Conservation (phyloP, 1,140 invertebrate species). For the Zophobas atratus region DNA sequence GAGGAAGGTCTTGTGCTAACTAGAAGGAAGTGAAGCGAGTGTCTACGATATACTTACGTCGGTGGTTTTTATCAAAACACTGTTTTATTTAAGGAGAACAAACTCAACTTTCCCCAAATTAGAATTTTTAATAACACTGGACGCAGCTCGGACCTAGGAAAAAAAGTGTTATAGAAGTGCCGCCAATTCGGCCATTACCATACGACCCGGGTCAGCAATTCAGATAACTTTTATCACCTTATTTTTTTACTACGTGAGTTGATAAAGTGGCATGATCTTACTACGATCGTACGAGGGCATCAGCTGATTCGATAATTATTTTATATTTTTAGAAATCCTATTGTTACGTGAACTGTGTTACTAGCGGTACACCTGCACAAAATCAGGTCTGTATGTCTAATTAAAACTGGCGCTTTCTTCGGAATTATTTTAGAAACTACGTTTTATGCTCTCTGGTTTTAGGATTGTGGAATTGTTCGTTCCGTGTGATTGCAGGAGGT, state of each 20-base stretch:
- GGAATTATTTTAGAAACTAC: conserved; percentile 21
- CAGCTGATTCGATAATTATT: too few relatives aligned
- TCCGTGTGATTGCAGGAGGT: neutral
- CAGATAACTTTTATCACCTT: too few relatives aligned
- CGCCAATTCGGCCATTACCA: too few relatives aligned
- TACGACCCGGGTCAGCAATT: too few relatives aligned
- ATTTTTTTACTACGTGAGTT: too few relatives aligned
- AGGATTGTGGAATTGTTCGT: neutral
- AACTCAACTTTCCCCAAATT: neutral
- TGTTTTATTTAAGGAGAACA: neutral
- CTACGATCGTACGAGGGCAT: too few relatives aligned
- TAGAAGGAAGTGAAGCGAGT: neutral
- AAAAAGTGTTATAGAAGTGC: too few relatives aligned
- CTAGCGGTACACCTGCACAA: neutral
- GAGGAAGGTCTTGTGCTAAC: neutral
- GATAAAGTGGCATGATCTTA: too few relatives aligned
- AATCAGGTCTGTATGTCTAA: conserved; percentile 5
- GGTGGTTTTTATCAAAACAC: neutral
- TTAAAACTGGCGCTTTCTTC: conserved; percentile 2
- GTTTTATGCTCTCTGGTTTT: conserved; percentile 6
- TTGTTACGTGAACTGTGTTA: neutral
- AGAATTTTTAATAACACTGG: neutral
- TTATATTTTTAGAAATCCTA: neutral
- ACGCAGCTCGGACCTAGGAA: too few relatives aligned
- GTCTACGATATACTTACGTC: too few relatives aligned